Percentiles rank a stretch among this genome's conserved stretches.
These are phyloP conservation scores for Mamestra configurata DNA, from an alignment of 1,140 invertebrate species.

Conservation along the genomic window DNA sequence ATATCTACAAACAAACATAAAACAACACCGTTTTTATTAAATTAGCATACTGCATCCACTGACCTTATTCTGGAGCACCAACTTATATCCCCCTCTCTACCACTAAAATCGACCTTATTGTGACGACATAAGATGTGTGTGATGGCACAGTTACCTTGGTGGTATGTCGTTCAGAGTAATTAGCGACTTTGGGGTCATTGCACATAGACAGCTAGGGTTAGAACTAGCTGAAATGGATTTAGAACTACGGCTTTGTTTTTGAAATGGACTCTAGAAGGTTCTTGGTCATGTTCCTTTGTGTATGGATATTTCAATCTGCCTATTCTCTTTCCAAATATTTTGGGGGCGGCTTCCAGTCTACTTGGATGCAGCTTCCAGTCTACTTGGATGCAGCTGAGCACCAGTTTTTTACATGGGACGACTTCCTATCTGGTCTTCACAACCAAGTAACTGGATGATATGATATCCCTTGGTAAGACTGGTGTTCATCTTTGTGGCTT, in stretches of 20 bases:
- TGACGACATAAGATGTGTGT: not conserved
- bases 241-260: slow-evolving; percentile 21
- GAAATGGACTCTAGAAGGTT: not conserved
- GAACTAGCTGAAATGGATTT: not conserved
- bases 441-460: too few species aligned
- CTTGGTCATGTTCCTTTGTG: not conserved
- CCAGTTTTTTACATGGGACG: too few species aligned
- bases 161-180: slow-evolving; percentile 45
- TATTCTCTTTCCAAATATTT: too few species aligned
- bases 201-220: slow-evolving; percentile 47
- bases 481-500: too few species aligned
- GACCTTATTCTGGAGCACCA: slow-evolving; percentile 48
- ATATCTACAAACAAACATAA: slow-evolving; percentile 6
- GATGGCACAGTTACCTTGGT: not conserved
- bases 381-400: too few species aligned
- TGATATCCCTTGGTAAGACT: too few species aligned
- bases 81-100: not conserved
- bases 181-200: slow-evolving; percentile 54
- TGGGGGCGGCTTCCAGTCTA: too few species aligned
- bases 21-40: slow-evolving; percentile 62
- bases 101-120: not conserved
- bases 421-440: too few species aligned
- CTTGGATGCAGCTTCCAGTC: too few species aligned
- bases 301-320: too few species aligned
- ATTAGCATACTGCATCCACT: slow-evolving; percentile 64